A percentile compares a stretch with the other conserved stretches of the same genome.
These are phyloP conservation scores for Enteromius paludinosus DNA, from an alignment of 2,797 vertebrate genomes.

Conservation along the genomic window DNA sequence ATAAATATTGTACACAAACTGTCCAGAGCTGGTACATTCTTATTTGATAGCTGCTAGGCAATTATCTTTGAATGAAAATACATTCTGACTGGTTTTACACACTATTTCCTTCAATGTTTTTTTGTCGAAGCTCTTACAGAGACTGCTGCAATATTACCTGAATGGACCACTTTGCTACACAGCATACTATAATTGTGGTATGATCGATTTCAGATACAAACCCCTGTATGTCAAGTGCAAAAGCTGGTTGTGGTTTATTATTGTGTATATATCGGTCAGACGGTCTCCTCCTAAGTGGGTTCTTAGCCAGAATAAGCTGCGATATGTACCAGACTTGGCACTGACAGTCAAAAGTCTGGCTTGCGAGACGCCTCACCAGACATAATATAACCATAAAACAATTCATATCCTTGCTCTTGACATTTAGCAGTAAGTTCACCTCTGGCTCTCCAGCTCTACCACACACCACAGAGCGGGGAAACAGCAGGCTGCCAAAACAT, in stretches of 20 bases:
- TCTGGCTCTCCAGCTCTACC: conserved; percentile 72
- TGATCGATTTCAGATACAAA: conserved; percentile 10
- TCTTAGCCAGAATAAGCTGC: not conserved
- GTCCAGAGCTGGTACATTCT: not conserved
- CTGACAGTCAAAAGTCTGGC: conserved; percentile 3
- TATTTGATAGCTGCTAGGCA: no score
- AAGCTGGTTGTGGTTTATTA: not conserved
- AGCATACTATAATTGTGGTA: not conserved
- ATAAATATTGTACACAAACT: not conserved
- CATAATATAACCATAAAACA: conserved; percentile 1
- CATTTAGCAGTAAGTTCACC: conserved; percentile 64
- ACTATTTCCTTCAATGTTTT: not conserved
- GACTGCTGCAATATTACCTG: not conserved
- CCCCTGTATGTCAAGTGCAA: not conserved
- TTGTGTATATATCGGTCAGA: not conserved
- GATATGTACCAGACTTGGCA: not conserved
- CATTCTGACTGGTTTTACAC: not conserved
- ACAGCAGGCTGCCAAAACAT: conserved; percentile 67
- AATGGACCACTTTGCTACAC: conserved; percentile 23
- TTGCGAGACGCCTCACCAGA: not conserved
- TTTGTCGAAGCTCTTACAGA: not conserved
- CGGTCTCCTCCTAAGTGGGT: not conserved
- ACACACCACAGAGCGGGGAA: conserved; percentile 60
- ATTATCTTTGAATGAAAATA: not conserved
- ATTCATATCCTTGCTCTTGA: conserved; percentile 53